A percentile compares a stretch with the other conserved stretches of the same genome.
These are phyloP conservation scores for Uropetala carovei DNA, from an alignment of 2,888 invertebrate species.

Conservation along the genomic window DNA sequence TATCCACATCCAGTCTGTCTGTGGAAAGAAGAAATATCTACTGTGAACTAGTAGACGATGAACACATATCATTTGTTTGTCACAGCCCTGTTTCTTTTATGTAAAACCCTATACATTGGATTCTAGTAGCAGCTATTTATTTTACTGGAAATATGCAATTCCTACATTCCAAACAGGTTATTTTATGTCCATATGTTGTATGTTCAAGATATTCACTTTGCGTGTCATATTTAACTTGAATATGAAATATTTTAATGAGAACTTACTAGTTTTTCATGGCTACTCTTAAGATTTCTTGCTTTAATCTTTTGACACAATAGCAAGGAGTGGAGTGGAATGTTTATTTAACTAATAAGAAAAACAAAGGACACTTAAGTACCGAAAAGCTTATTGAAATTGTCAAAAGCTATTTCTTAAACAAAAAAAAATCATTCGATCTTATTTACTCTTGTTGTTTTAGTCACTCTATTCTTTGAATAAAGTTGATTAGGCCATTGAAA, in stretches of 20 bases:
- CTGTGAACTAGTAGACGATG: slow-evolving; percentile 29
- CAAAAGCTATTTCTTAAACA: background rate
- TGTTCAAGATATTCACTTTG: background rate
- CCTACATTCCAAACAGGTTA: background rate
- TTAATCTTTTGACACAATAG: background rate
- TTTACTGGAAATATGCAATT: background rate
- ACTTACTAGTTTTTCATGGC: background rate
- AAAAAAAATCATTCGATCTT: background rate
- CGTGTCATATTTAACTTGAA: background rate
- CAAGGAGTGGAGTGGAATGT: slow-evolving; percentile 10
- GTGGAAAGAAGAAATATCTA: slow-evolving; percentile 55
- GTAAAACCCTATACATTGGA: background rate
- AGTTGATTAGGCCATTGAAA: slow-evolving; percentile 13
- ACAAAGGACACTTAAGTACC: slow-evolving; percentile 4
- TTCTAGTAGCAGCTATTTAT: background rate
- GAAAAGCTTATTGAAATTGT: background rate
- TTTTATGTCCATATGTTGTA: background rate
- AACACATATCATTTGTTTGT: slow-evolving; percentile 53
- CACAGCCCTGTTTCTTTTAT: slow-evolving; percentile 44
- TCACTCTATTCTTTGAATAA: background rate
- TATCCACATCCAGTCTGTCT: slow-evolving; percentile 24
- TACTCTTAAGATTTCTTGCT: background rate
- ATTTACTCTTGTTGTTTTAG: background rate
- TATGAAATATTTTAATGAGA: slow-evolving; percentile 6
- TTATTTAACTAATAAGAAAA: background rate